These are phyloP conservation scores for Didymodactylos carnosus DNA, from an alignment of 2,888 invertebrate genomes.

Conservation along the genomic window DNA sequence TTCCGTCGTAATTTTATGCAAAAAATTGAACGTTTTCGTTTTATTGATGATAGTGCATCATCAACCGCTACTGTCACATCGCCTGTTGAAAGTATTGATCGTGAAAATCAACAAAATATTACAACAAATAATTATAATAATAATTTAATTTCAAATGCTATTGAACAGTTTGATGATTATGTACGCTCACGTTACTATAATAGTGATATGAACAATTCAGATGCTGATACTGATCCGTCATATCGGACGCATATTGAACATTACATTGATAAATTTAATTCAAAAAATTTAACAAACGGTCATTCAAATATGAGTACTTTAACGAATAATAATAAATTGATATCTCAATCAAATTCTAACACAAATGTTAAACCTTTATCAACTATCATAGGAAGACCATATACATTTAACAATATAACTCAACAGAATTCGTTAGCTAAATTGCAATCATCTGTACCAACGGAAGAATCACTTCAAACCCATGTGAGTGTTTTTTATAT, in stretches of 20 bases:
- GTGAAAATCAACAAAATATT: background rate
- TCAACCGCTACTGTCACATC: slow-evolving; percentile 5
- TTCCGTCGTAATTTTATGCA: background rate
- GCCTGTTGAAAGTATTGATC: slow-evolving; percentile 1
- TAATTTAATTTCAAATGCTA: background rate
- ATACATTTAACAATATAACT: too few species aligned
- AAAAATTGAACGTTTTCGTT: slow-evolving; percentile 4
- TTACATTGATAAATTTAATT: background rate
- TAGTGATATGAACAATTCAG: background rate
- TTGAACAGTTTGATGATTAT: background rate
- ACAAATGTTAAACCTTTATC: background rate
- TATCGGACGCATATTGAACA: too few species aligned
- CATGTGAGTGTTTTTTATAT: too few species aligned
- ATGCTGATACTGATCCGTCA: background rate
- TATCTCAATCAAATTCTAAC: background rate
- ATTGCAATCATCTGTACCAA: too few species aligned
- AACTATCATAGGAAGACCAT: too few species aligned
- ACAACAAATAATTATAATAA: too few species aligned
- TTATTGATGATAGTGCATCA: slow-evolving; percentile 13
- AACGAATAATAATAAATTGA: background rate
- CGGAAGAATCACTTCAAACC: too few species aligned
- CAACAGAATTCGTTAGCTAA: too few species aligned
- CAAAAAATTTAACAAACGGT: background rate
- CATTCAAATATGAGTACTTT: background rate
- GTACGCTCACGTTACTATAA: background rate